Base-by-base conservation (phyloP, 2,888 invertebrate genomes). In the Eupithecia tripunctaria region DNA sequence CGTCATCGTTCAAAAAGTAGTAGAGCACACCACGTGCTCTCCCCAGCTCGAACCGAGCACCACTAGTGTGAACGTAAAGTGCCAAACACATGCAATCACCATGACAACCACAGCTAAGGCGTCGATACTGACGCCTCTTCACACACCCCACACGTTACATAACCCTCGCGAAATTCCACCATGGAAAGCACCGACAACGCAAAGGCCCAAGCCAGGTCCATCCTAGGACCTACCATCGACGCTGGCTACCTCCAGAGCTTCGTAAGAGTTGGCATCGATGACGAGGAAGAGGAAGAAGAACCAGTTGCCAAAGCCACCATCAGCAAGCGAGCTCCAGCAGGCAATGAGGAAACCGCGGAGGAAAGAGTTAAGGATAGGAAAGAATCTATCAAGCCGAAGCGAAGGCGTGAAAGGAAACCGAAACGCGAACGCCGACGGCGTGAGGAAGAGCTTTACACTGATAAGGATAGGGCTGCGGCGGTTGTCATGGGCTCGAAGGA, bases 391-490 rank as follows among this genome's bases (percentile, higher is more conserved):
- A 91, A 92, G 72, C 90, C 89, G 6, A 89, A 85, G 67, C 90
- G 89, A 78, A 91, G 86, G 71, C 89, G 85, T 68, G 90, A 89
- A 38, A 82, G 87, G 6, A 93, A 91, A 72, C 89, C 86, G 67
- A 93, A 92, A 75, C 89, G 93, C 1, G 93, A 94, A 69, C 86
- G 89, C 73, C 83, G 93, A 56, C 82, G 88, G 51, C 85, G 92
- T 7, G 91, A 94, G 76, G 97, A 98, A 80, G 98, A 98, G 84
- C 90, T 97, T 29, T 98, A 98, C 84, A 98, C 98, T 27, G 98
- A 98, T 86, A 98, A 98, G 85, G 98, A 98, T 86, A 95, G 98
- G 8, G 98, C 98, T 0, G 98, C 98, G 0, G 98, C 98, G 0
- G 98, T 98, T 21, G 97, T 97, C 83, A 95, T 97, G 95, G 97